Percentiles rank a stretch among this genome's conserved stretches.
phyloP scores from a whole-genome alignment of 2,888 invertebrate species.

The Thymelicus sylvestris region DNA sequence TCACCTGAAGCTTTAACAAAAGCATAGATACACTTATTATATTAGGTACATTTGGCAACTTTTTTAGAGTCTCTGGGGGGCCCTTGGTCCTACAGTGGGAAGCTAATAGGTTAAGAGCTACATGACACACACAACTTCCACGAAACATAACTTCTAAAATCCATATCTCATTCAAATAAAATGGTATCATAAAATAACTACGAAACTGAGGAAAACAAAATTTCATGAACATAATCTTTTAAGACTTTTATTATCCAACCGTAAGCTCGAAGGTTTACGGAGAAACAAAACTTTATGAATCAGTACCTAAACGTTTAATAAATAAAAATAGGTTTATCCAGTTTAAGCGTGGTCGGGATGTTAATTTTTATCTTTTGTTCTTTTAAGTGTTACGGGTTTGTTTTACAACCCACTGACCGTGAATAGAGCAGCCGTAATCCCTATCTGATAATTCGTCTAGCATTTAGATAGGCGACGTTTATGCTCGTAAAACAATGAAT shows the following conservation, averaged over 20 bases:
- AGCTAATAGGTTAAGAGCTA: too few relatives aligned
- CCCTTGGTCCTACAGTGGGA: too few relatives aligned
- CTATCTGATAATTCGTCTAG: too few relatives aligned
- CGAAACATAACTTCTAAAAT: neutral
- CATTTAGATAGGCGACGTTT: too few relatives aligned
- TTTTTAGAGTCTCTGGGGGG: too few relatives aligned
- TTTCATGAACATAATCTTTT: neutral
- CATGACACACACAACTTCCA: too few relatives aligned
- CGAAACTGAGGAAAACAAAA: neutral
- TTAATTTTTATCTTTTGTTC: neutral
- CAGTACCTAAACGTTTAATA: conserved; percentile 13
- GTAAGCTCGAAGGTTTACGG: neutral
- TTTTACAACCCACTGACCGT: neutral
- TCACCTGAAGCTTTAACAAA: too few relatives aligned
- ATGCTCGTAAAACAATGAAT: too few relatives aligned
- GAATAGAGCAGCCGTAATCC: too few relatives aligned
- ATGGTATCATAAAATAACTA: neutral
- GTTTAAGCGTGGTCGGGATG: neutral
- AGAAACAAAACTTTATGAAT: conserved; percentile 18
- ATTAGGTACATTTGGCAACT: too few relatives aligned
- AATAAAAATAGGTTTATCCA: conserved; percentile 12
- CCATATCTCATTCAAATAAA: neutral
- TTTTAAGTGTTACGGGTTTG: neutral
- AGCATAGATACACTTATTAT: too few relatives aligned
- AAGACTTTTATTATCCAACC: neutral